Evolutionary conservation across 2,113 vertebrate species (phyloP).

Genomic region (Scomber colias): DNA sequence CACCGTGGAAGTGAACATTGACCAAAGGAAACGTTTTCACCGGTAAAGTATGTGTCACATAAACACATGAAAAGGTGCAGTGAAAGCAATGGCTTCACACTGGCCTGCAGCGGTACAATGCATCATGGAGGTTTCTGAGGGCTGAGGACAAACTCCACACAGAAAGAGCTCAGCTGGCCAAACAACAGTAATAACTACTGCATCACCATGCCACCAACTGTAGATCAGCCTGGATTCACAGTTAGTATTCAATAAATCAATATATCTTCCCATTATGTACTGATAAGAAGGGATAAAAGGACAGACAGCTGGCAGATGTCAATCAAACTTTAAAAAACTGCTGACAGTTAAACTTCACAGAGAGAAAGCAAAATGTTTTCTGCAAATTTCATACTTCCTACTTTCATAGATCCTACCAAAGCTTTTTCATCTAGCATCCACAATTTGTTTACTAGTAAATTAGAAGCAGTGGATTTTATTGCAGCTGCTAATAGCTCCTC

Average conservation of each 20-base stretch:
- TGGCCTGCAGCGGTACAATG: not conserved
- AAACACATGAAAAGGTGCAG: not conserved
- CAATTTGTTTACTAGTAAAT: not conserved
- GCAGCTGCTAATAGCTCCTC: not conserved
- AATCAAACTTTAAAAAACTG: too few relatives aligned
- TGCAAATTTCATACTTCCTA: too few relatives aligned
- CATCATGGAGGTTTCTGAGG: not conserved
- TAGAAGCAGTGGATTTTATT: not conserved
- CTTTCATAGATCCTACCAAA: too few relatives aligned
- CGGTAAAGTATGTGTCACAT: not conserved
- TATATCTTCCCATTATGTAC: not conserved
- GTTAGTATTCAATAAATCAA: not conserved
- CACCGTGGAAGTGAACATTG: not conserved
- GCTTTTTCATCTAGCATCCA: too few relatives aligned
- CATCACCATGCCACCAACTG: too few relatives aligned
- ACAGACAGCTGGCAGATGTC: too few relatives aligned
- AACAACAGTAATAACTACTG: too few relatives aligned
- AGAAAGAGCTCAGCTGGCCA: too few relatives aligned
- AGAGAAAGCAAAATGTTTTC: not conserved
- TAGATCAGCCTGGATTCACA: not conserved
- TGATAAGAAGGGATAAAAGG: not conserved
- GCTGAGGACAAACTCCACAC: not conserved
- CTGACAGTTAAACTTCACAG: too few relatives aligned
- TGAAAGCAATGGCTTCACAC: not conserved
- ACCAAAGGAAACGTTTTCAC: not conserved